phyloP scores from a whole-genome alignment of 2,888 invertebrate genomes.

The Physocephala rufipes region DNA sequence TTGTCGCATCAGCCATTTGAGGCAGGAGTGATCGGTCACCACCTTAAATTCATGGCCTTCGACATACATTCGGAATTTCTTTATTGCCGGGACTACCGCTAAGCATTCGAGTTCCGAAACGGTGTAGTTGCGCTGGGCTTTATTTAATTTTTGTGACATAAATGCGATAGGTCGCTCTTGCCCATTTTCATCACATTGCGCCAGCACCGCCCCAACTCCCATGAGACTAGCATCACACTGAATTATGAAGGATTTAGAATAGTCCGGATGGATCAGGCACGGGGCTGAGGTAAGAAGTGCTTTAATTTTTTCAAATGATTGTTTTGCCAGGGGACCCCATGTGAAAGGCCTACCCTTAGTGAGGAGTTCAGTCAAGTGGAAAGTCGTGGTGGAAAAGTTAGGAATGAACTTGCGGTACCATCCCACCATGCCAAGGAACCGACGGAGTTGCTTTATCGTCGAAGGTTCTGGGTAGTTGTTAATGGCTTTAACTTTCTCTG shows the following conservation, averaged over 20 bases:
- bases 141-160: neutral
- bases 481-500: slow-evolving; percentile 40
- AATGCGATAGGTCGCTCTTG: neutral
- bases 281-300: slow-evolving; percentile 33
- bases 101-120: neutral
- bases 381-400: slow-evolving; percentile 28
- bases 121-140: neutral
- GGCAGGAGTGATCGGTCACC: no score
- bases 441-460: slow-evolving; percentile 33
- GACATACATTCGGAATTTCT: slow-evolving; percentile 11
- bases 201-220: neutral
- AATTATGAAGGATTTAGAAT: neutral
- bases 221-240: neutral
- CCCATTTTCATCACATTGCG: neutral
- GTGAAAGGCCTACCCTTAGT: slow-evolving; percentile 27
- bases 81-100: neutral
- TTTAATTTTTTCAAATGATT: slow-evolving; percentile 36
- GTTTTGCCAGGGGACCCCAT: slow-evolving; percentile 35
- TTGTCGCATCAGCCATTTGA: no score
- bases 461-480: slow-evolving; percentile 33
- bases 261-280: slow-evolving; percentile 11
- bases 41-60: slow-evolving; percentile 4
- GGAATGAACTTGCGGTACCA: slow-evolving; percentile 41
- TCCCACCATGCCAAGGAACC: slow-evolving; percentile 42
- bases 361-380: slow-evolving; percentile 34